Evolutionary conservation across 2,888 invertebrate species (phyloP), one percentile per base, ranked within the genome.

Genomic region (Orthosia incerta): DNA sequence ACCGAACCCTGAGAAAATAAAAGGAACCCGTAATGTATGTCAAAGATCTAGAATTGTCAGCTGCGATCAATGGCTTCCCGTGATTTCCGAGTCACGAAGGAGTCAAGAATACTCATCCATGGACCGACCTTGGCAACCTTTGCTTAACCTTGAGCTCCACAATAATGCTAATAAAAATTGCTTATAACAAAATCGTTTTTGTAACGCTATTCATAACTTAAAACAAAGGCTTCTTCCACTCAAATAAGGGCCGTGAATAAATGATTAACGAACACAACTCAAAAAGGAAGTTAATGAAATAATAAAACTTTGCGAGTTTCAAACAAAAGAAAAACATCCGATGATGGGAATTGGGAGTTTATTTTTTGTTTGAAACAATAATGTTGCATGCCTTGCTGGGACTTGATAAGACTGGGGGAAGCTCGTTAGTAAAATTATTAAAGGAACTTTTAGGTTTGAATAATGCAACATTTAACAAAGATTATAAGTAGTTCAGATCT

Each of bases 211-310:
- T 20, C 50, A 15, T n/a, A 48, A 56, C 16, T 13, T 48, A 16
- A 51, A 72, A 72, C 74, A 71, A 59, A 66, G 45, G 45, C 23
- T 16, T 20, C 45, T 13, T 50, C 20, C n/a, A 53, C 26, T 48
- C 45, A 53, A 61, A 79, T 55, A 64, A 56, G 48, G n/a, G 13
- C n/a, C 16, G 48, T 65, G 51, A 68, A 80, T 51, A 79, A 68
- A 80, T 74, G 55, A 80, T 80, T 65, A 83, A 74, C 75, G 60
- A 79, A 74, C 56, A 61, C 23, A 82, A 72, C 69, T 82, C 82
- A 84, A 78, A 78, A 79, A n/a, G 45, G 15, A 70, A 85, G 73
- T 70, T 82, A 70, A 82, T 78, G 70, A 78, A 82, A 85, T 85
- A 78, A 78, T 85, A 70, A 85, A 82, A 82, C 82, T 82, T 84